Evolutionary conservation across 2,888 invertebrate species (phyloP).

Genomic region (Helleia helle): DNA sequence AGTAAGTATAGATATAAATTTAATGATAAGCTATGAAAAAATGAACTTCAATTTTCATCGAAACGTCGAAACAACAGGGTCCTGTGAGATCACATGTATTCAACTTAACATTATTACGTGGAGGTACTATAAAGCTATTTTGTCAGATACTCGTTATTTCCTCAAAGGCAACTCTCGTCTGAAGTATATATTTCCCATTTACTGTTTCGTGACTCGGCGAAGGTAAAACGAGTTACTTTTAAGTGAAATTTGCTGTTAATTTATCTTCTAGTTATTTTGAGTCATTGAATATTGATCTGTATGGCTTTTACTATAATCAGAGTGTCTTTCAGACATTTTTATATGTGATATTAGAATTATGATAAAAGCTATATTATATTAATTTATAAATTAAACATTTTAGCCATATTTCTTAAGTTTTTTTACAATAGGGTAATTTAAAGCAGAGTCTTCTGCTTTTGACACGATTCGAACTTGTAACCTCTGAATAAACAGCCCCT

Average conservation of each 20-base stretch:
- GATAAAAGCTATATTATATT: no score
- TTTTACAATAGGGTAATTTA: no score
- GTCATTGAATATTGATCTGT: neutral
- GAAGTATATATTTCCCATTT: slow-evolving; percentile 6
- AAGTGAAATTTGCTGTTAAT: slow-evolving; percentile 1
- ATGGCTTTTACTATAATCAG: neutral
- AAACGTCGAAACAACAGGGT: slow-evolving; percentile 2
- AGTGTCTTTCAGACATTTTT: no score
- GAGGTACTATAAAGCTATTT: neutral
- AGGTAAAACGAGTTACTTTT: neutral
- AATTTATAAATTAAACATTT: no score
- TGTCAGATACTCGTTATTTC: slow-evolving; percentile 1
- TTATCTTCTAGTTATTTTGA: neutral
- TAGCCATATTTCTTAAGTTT: no score
- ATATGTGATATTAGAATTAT: no score
- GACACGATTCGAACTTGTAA: no score
- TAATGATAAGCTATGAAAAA: neutral
- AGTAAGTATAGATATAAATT: no score
- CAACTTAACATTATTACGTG: slow-evolving; percentile 4
- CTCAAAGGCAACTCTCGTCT: slow-evolving; percentile 3
- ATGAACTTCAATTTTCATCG: slow-evolving; percentile 1
- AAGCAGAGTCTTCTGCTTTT: no score
- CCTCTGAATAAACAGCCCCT: no score
- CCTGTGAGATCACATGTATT: slow-evolving; percentile 2
- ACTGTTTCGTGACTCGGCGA: neutral